Percentiles rank a stretch among this genome's conserved stretches.
phyloP scores from a whole-genome alignment of 1,140 invertebrate genomes.

The Leptinotarsa lineolata region DNA sequence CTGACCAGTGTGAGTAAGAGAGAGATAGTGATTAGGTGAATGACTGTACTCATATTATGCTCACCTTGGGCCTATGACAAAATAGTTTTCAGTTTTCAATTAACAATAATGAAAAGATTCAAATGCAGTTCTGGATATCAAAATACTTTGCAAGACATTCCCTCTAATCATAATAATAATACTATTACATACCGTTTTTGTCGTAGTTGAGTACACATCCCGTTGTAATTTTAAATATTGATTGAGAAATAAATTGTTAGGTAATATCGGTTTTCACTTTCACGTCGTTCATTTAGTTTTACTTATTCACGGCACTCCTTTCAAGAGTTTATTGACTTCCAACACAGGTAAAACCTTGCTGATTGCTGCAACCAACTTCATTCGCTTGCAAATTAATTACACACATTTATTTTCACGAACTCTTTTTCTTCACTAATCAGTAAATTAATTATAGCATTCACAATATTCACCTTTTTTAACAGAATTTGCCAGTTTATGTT shows the following conservation, averaged over 20 bases:
- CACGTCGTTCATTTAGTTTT: slow-evolving; percentile 36
- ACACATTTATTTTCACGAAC: background rate
- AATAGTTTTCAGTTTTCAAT: slow-evolving; percentile 38
- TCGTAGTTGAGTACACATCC: slow-evolving; percentile 6
- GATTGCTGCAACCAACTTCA: slow-evolving; percentile 35
- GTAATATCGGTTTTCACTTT: slow-evolving; percentile 50
- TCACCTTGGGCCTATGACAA: slow-evolving; percentile 45
- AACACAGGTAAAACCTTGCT: slow-evolving; percentile 40
- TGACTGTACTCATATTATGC: slow-evolving; percentile 41
- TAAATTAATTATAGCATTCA: too few relatives aligned
- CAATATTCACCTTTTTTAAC: too few relatives aligned
- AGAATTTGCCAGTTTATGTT: background rate
- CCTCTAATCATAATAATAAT: background rate
- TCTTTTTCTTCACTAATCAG: background rate
- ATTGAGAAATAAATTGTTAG: slow-evolving; percentile 35
- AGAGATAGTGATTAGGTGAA: slow-evolving; percentile 33
- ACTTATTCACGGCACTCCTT: slow-evolving; percentile 49
- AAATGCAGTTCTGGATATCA: background rate
- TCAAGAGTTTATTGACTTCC: slow-evolving; percentile 50
- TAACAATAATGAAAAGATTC: slow-evolving; percentile 30
- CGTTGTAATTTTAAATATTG: slow-evolving; percentile 21
- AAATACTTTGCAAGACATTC: too few relatives aligned
- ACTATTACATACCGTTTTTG: slow-evolving; percentile 27
- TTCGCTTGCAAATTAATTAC: slow-evolving; percentile 24
- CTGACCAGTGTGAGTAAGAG: slow-evolving; percentile 24